phyloP scores from a whole-genome alignment of 2,888 invertebrate species.

The Cephus pygmeus region DNA sequence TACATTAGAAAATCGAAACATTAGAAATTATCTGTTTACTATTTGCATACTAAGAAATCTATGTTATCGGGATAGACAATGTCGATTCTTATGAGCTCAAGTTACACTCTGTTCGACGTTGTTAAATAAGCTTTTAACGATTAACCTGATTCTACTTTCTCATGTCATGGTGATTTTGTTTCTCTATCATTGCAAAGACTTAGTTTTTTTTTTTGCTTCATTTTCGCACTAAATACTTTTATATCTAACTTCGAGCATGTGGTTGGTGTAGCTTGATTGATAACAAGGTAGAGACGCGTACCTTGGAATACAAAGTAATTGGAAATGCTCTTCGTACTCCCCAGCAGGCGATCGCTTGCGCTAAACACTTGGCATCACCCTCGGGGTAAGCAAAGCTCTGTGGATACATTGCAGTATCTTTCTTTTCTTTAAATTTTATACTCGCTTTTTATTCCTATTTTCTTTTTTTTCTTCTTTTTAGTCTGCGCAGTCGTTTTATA shows the following conservation, averaged over 20 bases:
- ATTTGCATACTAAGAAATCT: neutral
- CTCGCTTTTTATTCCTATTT: neutral
- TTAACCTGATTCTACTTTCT: neutral
- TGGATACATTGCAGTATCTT: neutral
- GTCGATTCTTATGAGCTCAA: neutral
- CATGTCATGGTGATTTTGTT: neutral
- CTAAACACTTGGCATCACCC: slow-evolving; percentile 28
- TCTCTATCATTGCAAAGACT: neutral
- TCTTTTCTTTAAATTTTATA: neutral
- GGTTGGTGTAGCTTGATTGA: slow-evolving; percentile 62
- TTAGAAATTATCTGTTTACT: neutral
- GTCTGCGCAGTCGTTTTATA: neutral
- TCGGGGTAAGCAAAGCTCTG: slow-evolving; percentile 32
- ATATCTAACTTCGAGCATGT: slow-evolving; percentile 25
- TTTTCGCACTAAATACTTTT: neutral
- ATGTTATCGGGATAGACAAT: neutral
- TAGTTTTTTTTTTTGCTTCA: neutral
- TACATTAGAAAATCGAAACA: no score
- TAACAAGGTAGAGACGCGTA: slow-evolving; percentile 61
- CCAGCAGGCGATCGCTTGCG: slow-evolving; percentile 35
- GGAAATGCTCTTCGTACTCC: slow-evolving; percentile 56
- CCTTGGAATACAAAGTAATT: slow-evolving; percentile 62
- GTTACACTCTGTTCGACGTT: neutral
- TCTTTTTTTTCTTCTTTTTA: neutral
- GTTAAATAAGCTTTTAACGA: neutral